phyloP scores from a whole-genome alignment of 2,888 invertebrate genomes.

The Cephonodes hylas region DNA sequence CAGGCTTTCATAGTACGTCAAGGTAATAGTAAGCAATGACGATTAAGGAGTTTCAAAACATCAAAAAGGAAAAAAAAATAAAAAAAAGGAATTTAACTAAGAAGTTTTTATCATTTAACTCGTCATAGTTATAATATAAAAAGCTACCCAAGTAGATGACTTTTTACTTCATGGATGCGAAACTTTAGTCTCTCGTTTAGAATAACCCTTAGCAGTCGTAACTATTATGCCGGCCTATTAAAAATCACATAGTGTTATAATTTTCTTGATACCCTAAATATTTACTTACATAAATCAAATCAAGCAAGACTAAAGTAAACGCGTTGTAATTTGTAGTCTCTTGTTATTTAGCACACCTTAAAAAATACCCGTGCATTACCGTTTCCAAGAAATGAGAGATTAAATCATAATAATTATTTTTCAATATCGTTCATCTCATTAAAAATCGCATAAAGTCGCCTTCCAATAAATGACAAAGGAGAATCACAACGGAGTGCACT shows the following conservation, averaged over 20 bases:
- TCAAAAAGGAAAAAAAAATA: too few species aligned
- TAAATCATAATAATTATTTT: conserved; percentile 50
- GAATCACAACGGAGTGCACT: conserved; percentile 43
- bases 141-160: too few species aligned
- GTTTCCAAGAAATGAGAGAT: conserved; percentile 43
- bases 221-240: too few species aligned
- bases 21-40: too few species aligned
- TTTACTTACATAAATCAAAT: conserved; percentile 11
- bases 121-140: too few species aligned
- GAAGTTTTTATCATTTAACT: too few species aligned
- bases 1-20: too few species aligned
- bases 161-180: too few species aligned
- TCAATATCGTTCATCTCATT: conserved; percentile 68
- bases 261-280: conserved; percentile 5
- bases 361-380: conserved; percentile 41
- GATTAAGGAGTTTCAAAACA: too few species aligned
- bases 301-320: background rate
- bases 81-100: too few species aligned
- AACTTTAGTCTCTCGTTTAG: too few species aligned
- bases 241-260: background rate
- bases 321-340: conserved; percentile 9
- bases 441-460: conserved; percentile 65
- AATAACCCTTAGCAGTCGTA: too few species aligned
- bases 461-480: conserved; percentile 63
- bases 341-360: conserved; percentile 27